phyloP scores from a whole-genome alignment of 2,888 invertebrate genomes.

The Cataglyphis cursor region DNA sequence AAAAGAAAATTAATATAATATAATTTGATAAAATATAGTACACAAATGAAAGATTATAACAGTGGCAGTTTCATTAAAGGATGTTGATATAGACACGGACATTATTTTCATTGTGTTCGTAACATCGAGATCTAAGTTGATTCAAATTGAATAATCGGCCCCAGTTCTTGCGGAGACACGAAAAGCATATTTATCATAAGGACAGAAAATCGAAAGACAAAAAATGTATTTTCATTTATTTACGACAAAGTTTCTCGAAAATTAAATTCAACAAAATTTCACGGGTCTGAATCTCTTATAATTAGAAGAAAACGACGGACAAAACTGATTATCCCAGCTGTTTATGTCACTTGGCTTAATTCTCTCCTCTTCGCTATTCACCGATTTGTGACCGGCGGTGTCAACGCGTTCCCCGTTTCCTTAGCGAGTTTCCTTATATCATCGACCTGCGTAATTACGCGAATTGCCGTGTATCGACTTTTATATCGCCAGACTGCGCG shows the following conservation, averaged over 20 bases:
- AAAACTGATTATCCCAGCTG: constrained; percentile 19
- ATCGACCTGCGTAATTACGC: constrained; percentile 65
- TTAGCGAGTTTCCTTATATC: constrained; percentile 21
- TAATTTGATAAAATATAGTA: background rate
- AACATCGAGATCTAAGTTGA: background rate
- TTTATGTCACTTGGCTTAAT: constrained; percentile 56
- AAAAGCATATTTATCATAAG: background rate
- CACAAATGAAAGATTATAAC: background rate
- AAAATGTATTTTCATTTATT: background rate
- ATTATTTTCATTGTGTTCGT: background rate
- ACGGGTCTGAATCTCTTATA: background rate
- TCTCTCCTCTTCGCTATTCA: constrained; percentile 9
- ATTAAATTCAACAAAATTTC: constrained; percentile 4
- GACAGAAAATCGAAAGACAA: background rate
- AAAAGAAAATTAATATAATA: background rate
- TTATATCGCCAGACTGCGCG: constrained; percentile 39
- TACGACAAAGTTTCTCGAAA: background rate
- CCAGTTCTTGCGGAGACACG: background rate
- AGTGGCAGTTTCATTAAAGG: background rate
- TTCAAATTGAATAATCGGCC: background rate
- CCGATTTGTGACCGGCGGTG: constrained; percentile 36
- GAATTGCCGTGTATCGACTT: constrained; percentile 57
- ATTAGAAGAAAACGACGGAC: background rate
- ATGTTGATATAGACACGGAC: background rate
- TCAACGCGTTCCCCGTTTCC: constrained; percentile 65